These are phyloP conservation scores for Tigriopus californicus DNA, from an alignment of 2,888 invertebrate genomes.

Conservation along the genomic window DNA sequence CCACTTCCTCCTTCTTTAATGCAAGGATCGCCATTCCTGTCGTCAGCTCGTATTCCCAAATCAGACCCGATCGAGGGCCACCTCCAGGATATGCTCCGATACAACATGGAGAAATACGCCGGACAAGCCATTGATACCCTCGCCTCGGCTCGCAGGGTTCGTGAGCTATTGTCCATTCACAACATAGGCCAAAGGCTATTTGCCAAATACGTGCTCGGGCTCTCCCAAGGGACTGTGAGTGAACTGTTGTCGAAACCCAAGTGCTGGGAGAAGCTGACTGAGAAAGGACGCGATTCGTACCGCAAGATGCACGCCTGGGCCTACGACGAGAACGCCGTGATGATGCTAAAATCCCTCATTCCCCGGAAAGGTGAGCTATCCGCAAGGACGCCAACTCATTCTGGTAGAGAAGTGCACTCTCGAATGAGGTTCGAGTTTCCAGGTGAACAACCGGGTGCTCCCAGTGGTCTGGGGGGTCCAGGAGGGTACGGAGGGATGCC, in stretches of 20 bases:
- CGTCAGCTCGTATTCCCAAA: slow-evolving; percentile 49
- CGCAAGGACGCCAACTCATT: too few relatives aligned
- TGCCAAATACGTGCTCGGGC: slow-evolving; percentile 91
- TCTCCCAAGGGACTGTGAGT: slow-evolving; percentile 93
- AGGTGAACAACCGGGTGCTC: too few relatives aligned
- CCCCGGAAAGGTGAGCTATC: slow-evolving; percentile 76
- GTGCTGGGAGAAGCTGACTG: slow-evolving; percentile 98
- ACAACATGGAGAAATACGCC: slow-evolving; percentile 89
- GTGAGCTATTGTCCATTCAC: slow-evolving; percentile 83
- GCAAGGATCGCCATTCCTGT: neutral
- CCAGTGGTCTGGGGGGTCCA: too few relatives aligned
- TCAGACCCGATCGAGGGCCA: slow-evolving; percentile 84
- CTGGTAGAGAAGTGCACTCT: too few relatives aligned
- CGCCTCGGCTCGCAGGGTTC: slow-evolving; percentile 61
- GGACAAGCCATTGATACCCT: slow-evolving; percentile 85
- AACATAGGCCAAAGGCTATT: slow-evolving; percentile 97
- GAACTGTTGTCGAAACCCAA: slow-evolving; percentile 96
- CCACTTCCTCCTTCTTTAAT: neutral
- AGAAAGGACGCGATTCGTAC: slow-evolving; percentile 97
- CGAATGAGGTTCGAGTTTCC: too few relatives aligned
- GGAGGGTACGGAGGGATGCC: too few relatives aligned
- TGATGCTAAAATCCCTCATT: slow-evolving; percentile 91
- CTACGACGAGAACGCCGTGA: slow-evolving; percentile 86
- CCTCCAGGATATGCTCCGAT: slow-evolving; percentile 76
- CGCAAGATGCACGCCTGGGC: slow-evolving; percentile 99